Conservation (phyloP, 2,888 invertebrate species). For the Teleogryllus oceanicus region DNA sequence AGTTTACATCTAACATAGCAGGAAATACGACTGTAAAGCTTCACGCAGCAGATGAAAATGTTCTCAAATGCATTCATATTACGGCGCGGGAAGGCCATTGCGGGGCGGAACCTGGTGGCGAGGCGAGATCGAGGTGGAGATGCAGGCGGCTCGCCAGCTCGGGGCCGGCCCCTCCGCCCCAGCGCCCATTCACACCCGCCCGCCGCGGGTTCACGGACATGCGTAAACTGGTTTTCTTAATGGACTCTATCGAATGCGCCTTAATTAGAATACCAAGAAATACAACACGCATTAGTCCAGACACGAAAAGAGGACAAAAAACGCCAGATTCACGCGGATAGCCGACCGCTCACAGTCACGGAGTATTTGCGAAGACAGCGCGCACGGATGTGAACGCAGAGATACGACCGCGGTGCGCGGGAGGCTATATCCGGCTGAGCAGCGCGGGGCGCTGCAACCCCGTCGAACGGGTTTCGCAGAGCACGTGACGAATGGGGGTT, state of each 20-base stretch:
- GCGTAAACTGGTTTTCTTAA: neutral
- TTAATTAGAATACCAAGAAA: slow-evolving; percentile 9
- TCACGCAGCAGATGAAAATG: too few relatives aligned
- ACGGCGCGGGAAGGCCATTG: too few relatives aligned
- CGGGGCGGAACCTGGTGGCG: too few relatives aligned
- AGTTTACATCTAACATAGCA: too few relatives aligned
- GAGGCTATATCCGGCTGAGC: too few relatives aligned
- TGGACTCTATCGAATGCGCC: neutral
- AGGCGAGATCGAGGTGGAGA: too few relatives aligned
- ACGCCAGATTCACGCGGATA: neutral
- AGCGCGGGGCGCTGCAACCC: neutral
- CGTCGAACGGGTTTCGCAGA: neutral
- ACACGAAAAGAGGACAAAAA: neutral
- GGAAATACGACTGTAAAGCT: too few relatives aligned
- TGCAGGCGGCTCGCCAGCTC: neutral
- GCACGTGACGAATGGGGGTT: neutral
- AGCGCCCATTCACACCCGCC: neutral
- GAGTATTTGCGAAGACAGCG: neutral
- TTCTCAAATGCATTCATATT: too few relatives aligned
- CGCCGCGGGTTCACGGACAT: neutral
- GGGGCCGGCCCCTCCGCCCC: neutral
- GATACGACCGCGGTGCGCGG: too few relatives aligned
- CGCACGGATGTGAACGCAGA: too few relatives aligned
- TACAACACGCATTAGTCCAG: neutral
- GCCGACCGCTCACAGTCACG: neutral